Evolutionary conservation across 2,888 invertebrate species (phyloP), one percentile per base, ranked within the genome.

Genomic region (Holacanthella duospinosa): DNA sequence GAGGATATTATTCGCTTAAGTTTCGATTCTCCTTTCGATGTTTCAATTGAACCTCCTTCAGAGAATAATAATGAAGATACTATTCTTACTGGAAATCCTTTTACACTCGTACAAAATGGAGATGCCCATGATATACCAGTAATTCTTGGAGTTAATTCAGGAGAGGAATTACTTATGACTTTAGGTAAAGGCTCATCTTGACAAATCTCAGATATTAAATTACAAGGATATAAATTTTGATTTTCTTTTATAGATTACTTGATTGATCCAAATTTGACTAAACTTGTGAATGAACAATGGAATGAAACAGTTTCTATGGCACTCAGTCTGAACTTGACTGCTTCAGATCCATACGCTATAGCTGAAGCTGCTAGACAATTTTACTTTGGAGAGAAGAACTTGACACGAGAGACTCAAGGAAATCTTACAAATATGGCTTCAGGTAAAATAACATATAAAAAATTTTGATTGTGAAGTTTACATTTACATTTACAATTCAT

Each of bases 81-180:
- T 44, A 25, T 59, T 24, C 59, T 43, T n/a, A 9, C 29, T 48
- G 44, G 19, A 2, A 43, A 19, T 6, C 25, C 36, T 19, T n/a
- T 36, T 2, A 3, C 21, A 2, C 36, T 59, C 12, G 4, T 43
- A 21, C 43, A 48, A 59, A 44, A 25, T 48, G 59, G 29, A 36
- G 59, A 59, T 43, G 36, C 43, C 3, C 43, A 59, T 26, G 2
- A 6, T 16, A 44, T 59, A 2, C 36, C 59, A 9, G 59, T 29
- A 6, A 59, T 59, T 24, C 43, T 43, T 24, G 59, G 59, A 12
- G 26, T 21, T 25, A 36, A 59, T 36, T 43, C 43, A 36, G 59
- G n/a, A 16, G 59, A 59, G 12, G 59, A 19, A 19, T 26, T 59
- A 24, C 3, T 21, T 21, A 2, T 4, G 4, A 12, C 21, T 12